Base-by-base conservation (phyloP, 2,113 vertebrate genomes). In the Alaudala cheleensis region DNA sequence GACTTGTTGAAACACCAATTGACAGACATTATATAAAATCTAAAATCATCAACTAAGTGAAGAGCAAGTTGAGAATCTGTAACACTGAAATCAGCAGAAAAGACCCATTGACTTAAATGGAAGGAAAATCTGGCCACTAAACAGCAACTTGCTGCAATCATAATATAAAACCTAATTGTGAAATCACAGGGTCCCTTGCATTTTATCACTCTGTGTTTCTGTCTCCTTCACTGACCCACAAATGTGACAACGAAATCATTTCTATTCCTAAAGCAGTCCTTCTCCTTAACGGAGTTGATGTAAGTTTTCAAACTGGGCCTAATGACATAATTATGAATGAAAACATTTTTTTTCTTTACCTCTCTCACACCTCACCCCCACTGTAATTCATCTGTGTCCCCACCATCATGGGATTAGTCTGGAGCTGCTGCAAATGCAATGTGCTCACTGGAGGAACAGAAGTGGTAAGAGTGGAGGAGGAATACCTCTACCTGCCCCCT, bases 21-120 rank as follows among this genome's bases (percentile, higher is more conserved):
- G 91, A 95, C 40, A 92, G 77, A 57, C 26, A 56, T 88, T 93
- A 80, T 33, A 85, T 34, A 95, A 94, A 86, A 92, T 34, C 28
- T 72, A 47, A 93, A 96, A 93, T 86, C n/a, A 62, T 73, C 88
- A 70, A 77, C 34, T 50, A 86, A 82, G 37, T 15, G 42, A 85
- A 77, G 44, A 87, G 22, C n/a, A 71, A 81, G 51, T 5, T 47
- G 61, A 77, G 70, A 79, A 88, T 77, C 62, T 58, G 14, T 83
- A 93, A 77, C 29, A 50, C 39, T 62, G 62, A 87, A 87, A 91
- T 80, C 84, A 91, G 81, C 84, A 91, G 61, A 81, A 92, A 89
- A 85, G 57, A 67, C 29, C 17, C 50, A 45, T 69, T 87, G 73
- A 72, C 53, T 76, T 69, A 60, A 81, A 42, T 39, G 54, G 31